Evolutionary conservation across 1,140 invertebrate species (phyloP).

Genomic region (Helicoverpa armigera): DNA sequence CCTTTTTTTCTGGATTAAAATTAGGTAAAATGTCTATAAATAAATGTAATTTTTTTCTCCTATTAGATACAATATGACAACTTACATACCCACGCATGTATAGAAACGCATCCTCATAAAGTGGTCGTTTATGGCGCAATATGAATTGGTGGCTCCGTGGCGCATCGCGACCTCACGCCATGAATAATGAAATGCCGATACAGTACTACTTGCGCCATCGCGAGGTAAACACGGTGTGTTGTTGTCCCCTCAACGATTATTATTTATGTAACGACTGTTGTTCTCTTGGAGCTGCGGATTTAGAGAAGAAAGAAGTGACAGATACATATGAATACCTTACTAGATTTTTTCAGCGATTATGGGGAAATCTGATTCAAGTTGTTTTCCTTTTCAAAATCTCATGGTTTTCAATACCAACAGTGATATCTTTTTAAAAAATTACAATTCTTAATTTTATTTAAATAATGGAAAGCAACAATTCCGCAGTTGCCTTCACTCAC

Average conservation of each 20-base stretch:
- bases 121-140: conserved; percentile 8
- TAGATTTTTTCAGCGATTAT: no score
- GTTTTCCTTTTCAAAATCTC: no score
- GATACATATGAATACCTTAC: not conserved
- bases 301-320: conserved; percentile 16
- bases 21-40: no score
- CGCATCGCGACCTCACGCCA: not conserved
- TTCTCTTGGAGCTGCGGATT: conserved; percentile 55
- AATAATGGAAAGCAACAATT: no score
- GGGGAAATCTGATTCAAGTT: no score
- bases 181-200: conserved; percentile 62
- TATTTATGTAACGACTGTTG: conserved; percentile 81
- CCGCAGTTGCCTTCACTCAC: no score
- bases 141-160: conserved; percentile 17
- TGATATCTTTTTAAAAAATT: no score
- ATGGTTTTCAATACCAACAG: no score
- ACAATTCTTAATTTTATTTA: no score
- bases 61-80: no score
- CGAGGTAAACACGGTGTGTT: conserved; percentile 70
- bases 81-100: not conserved
- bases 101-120: not conserved
- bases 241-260: conserved; percentile 64
- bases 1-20: no score
- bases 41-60: no score
- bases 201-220: conserved; percentile 58